Evolutionary conservation across 2,113 vertebrate species (phyloP), one percentile per base, ranked within the genome.

Genomic region (Acanthochromis polyacanthus): DNA sequence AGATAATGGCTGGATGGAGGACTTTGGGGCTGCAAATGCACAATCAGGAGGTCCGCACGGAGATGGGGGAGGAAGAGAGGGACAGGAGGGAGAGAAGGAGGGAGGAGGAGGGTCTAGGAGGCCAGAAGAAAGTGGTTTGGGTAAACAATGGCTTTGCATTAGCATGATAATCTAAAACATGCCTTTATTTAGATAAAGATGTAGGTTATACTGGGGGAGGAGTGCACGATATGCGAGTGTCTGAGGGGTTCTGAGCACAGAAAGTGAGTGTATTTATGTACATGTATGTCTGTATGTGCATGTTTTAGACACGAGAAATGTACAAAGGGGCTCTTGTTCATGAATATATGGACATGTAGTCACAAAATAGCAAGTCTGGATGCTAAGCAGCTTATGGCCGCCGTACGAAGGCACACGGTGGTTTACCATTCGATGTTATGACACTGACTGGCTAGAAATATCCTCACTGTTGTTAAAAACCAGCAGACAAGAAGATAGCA

Each of bases 1-100:
- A 92, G 91, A 93, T 94, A 93, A 94, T 94, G 91, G 90, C 83
- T 84, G 89, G 82, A 79, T 86, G 80, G 73, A 71, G 74, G 85
- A 86, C 87, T 87, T 89, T 71, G 74, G 68, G 86, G 79, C 85
- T 89, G 91, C 80, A 89, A 90, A 91, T 90, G 89, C 84, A 88
- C 89, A 89, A 80, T 85, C 72, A 69, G 80, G 48, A 86, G 81
- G 84, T 88, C 83, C 12, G 28, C 70, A 23, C 53, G 23, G 85
- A 88, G 81, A 84, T 67, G 73, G 73, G 69, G 30, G 20, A 36
- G 46, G 32, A 20, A 28, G 45, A 56, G 59, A 69, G 75, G 53
- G 40, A 52, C 62, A 40, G 61, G 43, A 65, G 48, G 52, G 30
- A 22, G 48, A 55, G 70, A 43, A 71, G 75, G 70, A 71, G 67